Percentiles rank a stretch among this genome's conserved stretches.
Evolutionary conservation across 2,797 vertebrate species (phyloP).

Genomic region (Acanthiza pusilla): DNA sequence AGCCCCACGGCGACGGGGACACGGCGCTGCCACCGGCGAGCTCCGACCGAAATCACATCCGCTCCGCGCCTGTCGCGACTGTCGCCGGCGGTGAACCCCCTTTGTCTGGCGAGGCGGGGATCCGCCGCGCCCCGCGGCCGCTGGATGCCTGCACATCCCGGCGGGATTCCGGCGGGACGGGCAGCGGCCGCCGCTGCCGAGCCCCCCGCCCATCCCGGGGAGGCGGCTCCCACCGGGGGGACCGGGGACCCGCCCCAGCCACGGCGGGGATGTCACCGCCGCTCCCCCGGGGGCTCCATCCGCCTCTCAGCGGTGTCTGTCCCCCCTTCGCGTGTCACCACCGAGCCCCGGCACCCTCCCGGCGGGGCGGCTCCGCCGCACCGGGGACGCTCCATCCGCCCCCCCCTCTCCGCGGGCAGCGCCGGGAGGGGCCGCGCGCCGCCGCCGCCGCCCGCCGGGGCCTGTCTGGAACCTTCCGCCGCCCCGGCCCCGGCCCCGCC

Average conservation of each 20-base stretch:
- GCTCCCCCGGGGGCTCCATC: neutral
- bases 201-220: neutral
- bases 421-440: neutral
- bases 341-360: too few relatives aligned
- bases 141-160: neutral
- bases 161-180: neutral
- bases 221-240: neutral
- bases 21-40: neutral
- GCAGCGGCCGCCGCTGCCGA: neutral
- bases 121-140: neutral
- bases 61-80: neutral
- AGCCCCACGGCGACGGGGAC: neutral
- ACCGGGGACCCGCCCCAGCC: neutral
- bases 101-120: neutral
- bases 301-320: neutral
- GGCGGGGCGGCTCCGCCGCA: neutral
- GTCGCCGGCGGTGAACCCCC: neutral
- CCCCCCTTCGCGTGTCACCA: neutral
- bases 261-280: neutral
- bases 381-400: neutral
- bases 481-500: constrained; percentile 14
- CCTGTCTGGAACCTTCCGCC: constrained; percentile 41
- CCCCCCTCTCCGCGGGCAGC: neutral
- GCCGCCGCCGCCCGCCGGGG: neutral
- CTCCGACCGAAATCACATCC: neutral